Evolutionary conservation across 2,888 invertebrate genomes (phyloP), one percentile per base, ranked within the genome.

Genomic region (Zele albiditarsus): DNA sequence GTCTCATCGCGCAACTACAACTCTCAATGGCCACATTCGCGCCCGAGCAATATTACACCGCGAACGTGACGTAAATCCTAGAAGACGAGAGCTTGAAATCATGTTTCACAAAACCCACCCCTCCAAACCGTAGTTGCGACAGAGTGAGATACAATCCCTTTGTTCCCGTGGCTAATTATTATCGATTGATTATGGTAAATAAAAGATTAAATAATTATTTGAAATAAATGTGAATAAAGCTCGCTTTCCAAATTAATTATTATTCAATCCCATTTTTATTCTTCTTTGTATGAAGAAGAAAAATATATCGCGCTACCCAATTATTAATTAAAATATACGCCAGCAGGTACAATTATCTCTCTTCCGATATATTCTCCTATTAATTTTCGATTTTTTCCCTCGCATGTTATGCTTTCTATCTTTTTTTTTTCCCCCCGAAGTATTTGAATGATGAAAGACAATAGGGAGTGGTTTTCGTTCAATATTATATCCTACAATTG

Each of bases 41-140:
- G 73, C 75, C 77, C 76, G 75, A 77, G 76, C 80, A 80, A 85
- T 84, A 84, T 85, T 83, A 81, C 82, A 80, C 80, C 79, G 80
- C 75, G 79, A 80, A 83, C 83, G 83, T 84, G 82, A 84, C 82
- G 81, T 78, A 83, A 85, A 85, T 85, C 81, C 82, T 72, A 73
- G 81, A 81, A 77, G 79, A 78, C 57, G 20, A 53, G 14, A 25
- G 31, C 68, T 68, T 53, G 31, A 68, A 68, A 53, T 57, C 53
- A 68, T 53, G 46, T 31, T 57, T 28, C 46, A 31, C 31, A 46
- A n/a, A 53, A 53, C 31, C 23, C 49, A 49, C 31, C 28, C 6
- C 49, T 28, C 31, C 3, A 38, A 68, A 66, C 16, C 10, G 8
- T 49, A 68, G 53, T 53, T 46, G 46, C 53, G 20, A 53, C 3